These are phyloP conservation scores for Candidula unifasciata DNA, from an alignment of 2,888 invertebrate genomes.

Conservation along the genomic window DNA sequence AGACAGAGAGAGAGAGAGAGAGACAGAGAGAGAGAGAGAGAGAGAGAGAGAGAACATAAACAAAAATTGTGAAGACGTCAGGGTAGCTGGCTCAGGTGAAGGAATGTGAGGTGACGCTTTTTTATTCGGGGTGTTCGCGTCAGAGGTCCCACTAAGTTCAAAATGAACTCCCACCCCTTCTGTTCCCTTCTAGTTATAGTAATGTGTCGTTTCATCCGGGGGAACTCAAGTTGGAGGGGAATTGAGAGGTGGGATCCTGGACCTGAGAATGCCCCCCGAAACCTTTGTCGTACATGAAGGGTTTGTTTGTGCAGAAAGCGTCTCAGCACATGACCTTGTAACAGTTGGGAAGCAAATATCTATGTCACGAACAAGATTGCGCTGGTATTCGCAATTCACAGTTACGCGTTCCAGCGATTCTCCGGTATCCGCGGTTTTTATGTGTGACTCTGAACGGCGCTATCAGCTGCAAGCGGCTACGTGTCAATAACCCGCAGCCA, in stretches of 20 bases:
- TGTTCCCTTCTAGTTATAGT: no score
- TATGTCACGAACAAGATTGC: conserved; percentile 35
- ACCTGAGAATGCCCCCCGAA: neutral
- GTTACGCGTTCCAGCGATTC: conserved; percentile 2
- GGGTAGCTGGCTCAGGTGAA: no score
- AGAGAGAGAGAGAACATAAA: no score
- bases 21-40: conserved; percentile 7
- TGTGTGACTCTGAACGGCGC: neutral
- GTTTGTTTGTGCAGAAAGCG: neutral
- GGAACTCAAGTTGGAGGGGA: neutral
- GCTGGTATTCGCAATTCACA: conserved; percentile 15
- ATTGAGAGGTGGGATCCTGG: neutral
- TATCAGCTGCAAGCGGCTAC: neutral
- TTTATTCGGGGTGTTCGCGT: no score
- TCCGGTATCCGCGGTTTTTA: neutral
- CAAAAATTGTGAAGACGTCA: no score
- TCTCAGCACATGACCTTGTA: neutral
- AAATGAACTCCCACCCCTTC: no score
- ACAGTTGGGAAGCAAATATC: neutral
- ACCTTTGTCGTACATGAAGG: neutral
- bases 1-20: neutral
- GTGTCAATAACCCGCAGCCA: neutral
- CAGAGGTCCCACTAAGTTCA: no score
- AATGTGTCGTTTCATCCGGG: no score
- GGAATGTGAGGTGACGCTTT: no score